These are phyloP conservation scores for Coluber constrictor DNA, from an alignment of 2,797 vertebrate genomes.

Conservation along the genomic window DNA sequence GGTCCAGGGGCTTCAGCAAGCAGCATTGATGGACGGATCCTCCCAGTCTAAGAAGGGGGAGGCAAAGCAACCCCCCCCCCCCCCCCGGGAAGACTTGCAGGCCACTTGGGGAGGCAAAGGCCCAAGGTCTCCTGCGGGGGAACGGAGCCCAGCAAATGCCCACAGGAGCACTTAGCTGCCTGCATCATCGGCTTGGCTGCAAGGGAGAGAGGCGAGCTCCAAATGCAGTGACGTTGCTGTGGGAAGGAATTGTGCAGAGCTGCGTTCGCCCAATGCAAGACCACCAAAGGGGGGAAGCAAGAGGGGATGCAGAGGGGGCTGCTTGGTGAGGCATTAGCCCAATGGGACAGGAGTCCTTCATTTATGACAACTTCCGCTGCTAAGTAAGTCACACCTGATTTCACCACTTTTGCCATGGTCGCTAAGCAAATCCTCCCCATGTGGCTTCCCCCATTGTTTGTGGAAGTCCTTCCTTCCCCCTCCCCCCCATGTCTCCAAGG, in stretches of 20 bases:
- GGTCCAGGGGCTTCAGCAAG: neutral
- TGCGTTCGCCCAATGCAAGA: neutral
- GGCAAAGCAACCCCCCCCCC: neutral
- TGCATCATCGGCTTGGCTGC: neutral
- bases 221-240: neutral
- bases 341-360: neutral
- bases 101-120: neutral
- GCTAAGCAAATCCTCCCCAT: neutral
- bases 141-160: neutral
- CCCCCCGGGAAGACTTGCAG: neutral
- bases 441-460: neutral
- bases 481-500: rapidly evolving
- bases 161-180: neutral
- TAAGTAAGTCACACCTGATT: neutral
- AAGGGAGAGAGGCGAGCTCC: neutral
- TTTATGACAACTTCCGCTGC: rapidly evolving
- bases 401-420: too few relatives aligned
- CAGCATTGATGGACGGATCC: neutral
- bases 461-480: too few relatives aligned
- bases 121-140: neutral
- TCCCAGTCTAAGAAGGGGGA: too few relatives aligned
- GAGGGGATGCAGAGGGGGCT: neutral
- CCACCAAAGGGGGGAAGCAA: neutral
- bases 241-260: neutral
- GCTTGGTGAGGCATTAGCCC: neutral